Evolutionary conservation across 2,797 vertebrate genomes (phyloP).

Genomic region (Microctenopoma lineatum): DNA sequence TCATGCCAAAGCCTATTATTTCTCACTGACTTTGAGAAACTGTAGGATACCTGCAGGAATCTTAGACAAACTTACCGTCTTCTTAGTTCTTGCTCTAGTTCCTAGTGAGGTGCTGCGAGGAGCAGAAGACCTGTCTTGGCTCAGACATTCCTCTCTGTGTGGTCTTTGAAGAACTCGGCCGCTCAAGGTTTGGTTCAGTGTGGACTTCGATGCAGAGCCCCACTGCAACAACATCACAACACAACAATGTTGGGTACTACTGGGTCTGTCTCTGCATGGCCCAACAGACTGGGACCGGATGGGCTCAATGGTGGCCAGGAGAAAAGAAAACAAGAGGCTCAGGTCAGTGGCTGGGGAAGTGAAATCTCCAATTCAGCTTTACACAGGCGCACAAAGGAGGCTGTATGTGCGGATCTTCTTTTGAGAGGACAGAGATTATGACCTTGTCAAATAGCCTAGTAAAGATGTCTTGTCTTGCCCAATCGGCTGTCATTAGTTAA

Average conservation of each 20-base stretch:
- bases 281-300: constrained; percentile 52
- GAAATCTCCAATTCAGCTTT: constrained; percentile 64
- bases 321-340: constrained; percentile 77
- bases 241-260: constrained; percentile 72
- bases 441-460: constrained; percentile 74
- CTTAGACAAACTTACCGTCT: constrained; percentile 71
- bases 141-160: constrained; percentile 59
- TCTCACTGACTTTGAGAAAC: constrained; percentile 10
- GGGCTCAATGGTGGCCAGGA: constrained; percentile 64
- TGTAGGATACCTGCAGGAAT: neutral
- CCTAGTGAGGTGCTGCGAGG: constrained; percentile 48
- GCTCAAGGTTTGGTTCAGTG: constrained; percentile 47
- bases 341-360: constrained; percentile 73
- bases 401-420: constrained; percentile 69
- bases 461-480: constrained; percentile 75
- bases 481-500: constrained; percentile 73
- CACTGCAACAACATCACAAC: constrained; percentile 81
- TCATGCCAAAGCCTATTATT: neutral
- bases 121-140: constrained; percentile 57
- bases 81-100: constrained; percentile 66
- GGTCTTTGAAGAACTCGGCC: constrained; percentile 48
- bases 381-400: constrained; percentile 66
- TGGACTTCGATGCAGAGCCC: constrained; percentile 58
- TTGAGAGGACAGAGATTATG: constrained; percentile 72
- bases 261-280: constrained; percentile 41